A percentile compares a stretch with the other conserved stretches of the same genome.
Conservation (phyloP, 2,113 vertebrate genomes). For the Siniperca chuatsi region DNA sequence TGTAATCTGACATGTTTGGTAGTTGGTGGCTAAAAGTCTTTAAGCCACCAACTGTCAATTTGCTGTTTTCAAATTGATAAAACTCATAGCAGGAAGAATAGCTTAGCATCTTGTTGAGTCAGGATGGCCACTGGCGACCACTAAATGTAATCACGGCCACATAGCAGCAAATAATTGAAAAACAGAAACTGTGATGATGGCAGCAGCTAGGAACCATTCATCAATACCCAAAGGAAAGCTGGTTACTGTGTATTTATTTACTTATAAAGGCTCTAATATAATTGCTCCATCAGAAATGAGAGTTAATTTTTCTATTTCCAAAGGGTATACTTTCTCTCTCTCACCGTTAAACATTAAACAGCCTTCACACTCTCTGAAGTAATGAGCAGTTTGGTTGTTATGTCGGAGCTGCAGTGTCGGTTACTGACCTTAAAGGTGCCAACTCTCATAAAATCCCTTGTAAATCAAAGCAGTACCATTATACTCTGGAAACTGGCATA, state of each 20-base stretch:
- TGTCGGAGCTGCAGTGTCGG: slow-evolving; percentile 16
- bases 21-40: neutral
- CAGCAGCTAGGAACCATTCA: slow-evolving; percentile 38
- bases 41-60: no score
- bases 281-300: slow-evolving; percentile 19
- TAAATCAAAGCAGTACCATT: slow-evolving; percentile 34
- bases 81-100: slow-evolving; percentile 30
- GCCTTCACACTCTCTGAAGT: slow-evolving; percentile 25
- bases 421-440: slow-evolving; percentile 49
- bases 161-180: slow-evolving; percentile 58
- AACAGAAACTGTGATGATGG: slow-evolving; percentile 31
- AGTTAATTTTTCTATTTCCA: slow-evolving; percentile 21
- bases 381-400: slow-evolving; percentile 45
- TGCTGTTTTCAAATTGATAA: slow-evolving; percentile 18
- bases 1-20: slow-evolving; percentile 9
- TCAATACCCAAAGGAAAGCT: slow-evolving; percentile 37
- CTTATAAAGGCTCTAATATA: slow-evolving; percentile 17
- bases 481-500: neutral
- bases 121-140: slow-evolving; percentile 39
- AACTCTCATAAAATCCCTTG: slow-evolving; percentile 26
- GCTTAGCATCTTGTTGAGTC: slow-evolving; percentile 43
- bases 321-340: neutral
- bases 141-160: slow-evolving; percentile 50
- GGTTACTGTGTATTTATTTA: slow-evolving; percentile 36
- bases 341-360: slow-evolving; percentile 37